phyloP scores from a whole-genome alignment of 2,888 invertebrate species.

The Tuberolachnus salignus region DNA sequence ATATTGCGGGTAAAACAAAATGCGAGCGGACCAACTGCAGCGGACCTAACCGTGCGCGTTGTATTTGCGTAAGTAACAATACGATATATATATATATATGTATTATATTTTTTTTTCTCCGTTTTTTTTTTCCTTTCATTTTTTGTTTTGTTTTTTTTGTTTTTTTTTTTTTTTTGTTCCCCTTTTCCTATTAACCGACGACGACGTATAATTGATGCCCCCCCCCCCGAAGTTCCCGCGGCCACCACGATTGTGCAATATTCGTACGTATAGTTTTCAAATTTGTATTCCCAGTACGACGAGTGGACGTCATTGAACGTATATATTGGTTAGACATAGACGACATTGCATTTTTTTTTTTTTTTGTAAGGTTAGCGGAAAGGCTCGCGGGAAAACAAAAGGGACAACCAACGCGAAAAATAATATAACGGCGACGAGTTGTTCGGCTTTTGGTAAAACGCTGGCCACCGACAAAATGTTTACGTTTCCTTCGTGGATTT shows the following conservation, averaged over 20 bases:
- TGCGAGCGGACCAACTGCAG: slow-evolving; percentile 26
- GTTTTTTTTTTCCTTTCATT: slow-evolving; percentile 17
- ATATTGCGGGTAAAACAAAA: slow-evolving; percentile 45
- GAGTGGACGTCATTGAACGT: too few relatives aligned
- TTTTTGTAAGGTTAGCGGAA: too few relatives aligned
- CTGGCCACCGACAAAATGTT: too few relatives aligned
- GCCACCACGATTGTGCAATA: neutral
- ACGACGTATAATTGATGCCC: slow-evolving; percentile 32
- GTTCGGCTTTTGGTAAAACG: too few relatives aligned
- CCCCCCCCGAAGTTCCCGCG: neutral
- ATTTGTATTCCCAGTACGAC: too few relatives aligned
- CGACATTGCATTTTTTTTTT: too few relatives aligned
- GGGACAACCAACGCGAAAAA: too few relatives aligned
- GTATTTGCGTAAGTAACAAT: neutral
- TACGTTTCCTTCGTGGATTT: too few relatives aligned
- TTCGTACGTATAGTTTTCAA: too few relatives aligned
- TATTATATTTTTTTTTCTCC: slow-evolving; percentile 8
- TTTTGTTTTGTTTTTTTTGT: slow-evolving; percentile 10
- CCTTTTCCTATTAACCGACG: slow-evolving; percentile 41
- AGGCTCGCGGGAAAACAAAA: too few relatives aligned
- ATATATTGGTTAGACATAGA: too few relatives aligned
- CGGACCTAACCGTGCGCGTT: neutral
- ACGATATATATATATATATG: neutral
- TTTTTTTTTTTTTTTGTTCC: slow-evolving; percentile 26
- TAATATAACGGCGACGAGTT: too few relatives aligned